These are phyloP conservation scores for Xylocopa sonorina DNA, from an alignment of 1,140 invertebrate species.

Conservation along the genomic window DNA sequence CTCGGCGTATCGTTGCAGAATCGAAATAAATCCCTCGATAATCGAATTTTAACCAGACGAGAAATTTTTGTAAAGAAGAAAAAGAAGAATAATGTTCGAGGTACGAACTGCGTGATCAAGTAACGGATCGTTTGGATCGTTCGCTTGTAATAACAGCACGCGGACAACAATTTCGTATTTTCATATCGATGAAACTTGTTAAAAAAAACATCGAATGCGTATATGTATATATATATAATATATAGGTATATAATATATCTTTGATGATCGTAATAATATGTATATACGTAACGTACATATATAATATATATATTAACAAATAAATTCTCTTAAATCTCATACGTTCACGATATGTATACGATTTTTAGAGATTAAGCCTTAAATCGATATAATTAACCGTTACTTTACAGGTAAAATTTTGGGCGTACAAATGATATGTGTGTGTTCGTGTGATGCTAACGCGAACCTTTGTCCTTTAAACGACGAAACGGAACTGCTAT, in stretches of 20 bases:
- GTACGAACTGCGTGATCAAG: neutral
- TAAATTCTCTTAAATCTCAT: constrained; percentile 72
- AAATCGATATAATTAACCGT: constrained; percentile 60
- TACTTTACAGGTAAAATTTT: constrained; percentile 67
- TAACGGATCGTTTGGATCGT: neutral
- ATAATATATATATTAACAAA: constrained; percentile 74
- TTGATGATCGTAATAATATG: constrained; percentile 68
- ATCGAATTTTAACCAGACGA: neutral
- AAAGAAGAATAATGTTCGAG: neutral
- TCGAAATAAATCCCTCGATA: neutral
- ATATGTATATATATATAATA: constrained; percentile 71
- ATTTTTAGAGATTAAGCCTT: constrained; percentile 70
- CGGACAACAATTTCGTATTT: constrained; percentile 24
- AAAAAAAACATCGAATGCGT: constrained; percentile 70
- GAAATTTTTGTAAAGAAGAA: neutral
- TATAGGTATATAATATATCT: constrained; percentile 72
- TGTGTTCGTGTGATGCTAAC: constrained; percentile 53
- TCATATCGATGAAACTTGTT: constrained; percentile 54
- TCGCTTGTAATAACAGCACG: neutral
- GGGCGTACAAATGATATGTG: constrained; percentile 74
- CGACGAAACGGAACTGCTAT: too few relatives aligned
- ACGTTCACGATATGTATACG: constrained; percentile 74
- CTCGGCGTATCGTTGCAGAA: constrained; percentile 69
- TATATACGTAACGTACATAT: constrained; percentile 72
- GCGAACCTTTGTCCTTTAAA: neutral